Conservation (phyloP, 2,797 vertebrate species). For the Xerus rutilus region DNA sequence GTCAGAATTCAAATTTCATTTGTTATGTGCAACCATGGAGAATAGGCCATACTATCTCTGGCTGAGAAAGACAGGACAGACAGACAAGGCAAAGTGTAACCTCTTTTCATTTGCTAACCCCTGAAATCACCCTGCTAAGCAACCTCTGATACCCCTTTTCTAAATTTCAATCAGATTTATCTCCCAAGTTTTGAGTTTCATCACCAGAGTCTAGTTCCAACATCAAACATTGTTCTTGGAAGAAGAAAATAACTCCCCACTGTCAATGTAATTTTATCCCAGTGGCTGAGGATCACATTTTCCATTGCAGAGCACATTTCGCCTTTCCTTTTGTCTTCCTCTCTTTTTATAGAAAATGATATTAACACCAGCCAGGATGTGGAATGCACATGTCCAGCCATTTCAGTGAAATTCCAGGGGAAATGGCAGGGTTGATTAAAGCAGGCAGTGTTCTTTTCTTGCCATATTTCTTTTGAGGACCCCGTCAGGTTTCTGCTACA, state of each 20-base stretch:
- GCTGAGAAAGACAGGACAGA: constrained; percentile 71
- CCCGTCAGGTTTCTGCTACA: background rate
- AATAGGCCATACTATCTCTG: constrained; percentile 30
- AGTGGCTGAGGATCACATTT: constrained; percentile 43
- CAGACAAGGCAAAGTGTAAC: constrained; percentile 45
- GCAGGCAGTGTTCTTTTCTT: background rate
- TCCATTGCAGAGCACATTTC: constrained; percentile 35
- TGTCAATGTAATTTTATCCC: constrained; percentile 61
- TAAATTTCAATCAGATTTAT: constrained; percentile 82
- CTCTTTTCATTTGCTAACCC: constrained; percentile 45
- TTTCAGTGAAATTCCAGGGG: background rate
- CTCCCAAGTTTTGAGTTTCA: constrained; percentile 75
- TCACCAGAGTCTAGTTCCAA: constrained; percentile 80
- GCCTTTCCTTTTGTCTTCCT: constrained; percentile 67
- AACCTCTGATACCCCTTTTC: constrained; percentile 71
- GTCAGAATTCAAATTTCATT: constrained; percentile 68
- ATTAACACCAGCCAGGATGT: background rate
- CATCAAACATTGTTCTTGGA: constrained; percentile 79
- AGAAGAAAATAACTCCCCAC: constrained; percentile 46
- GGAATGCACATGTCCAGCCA: background rate
- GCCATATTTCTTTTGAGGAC: constrained; percentile 51
- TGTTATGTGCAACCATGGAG: background rate
- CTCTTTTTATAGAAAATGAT: constrained; percentile 62
- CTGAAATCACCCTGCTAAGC: constrained; percentile 71
- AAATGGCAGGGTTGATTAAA: background rate